These are phyloP conservation scores for Conops quadrifasciatus DNA, from an alignment of 2,888 invertebrate species.

Conservation along the genomic window DNA sequence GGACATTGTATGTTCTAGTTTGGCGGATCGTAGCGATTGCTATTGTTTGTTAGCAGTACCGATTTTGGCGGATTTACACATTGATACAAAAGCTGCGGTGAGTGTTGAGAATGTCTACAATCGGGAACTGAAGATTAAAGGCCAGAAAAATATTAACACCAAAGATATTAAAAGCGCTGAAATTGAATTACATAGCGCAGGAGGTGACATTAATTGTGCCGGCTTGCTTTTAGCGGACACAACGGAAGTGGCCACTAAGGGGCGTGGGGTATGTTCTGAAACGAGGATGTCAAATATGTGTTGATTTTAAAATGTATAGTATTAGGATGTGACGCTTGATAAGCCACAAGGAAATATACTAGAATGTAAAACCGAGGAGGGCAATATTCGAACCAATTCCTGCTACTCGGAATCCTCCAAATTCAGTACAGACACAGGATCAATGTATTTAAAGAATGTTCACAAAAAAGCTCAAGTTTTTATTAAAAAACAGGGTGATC, in stretches of 20 bases:
- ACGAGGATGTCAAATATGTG: slow-evolving; percentile 32
- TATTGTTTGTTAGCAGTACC: slow-evolving; percentile 57
- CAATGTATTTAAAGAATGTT: slow-evolving; percentile 58
- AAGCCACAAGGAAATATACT: slow-evolving; percentile 60
- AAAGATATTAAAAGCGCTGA: slow-evolving; percentile 55
- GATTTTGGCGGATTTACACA: slow-evolving; percentile 54
- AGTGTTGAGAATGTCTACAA: slow-evolving; percentile 54
- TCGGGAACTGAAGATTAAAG: slow-evolving; percentile 50
- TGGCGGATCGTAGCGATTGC: slow-evolving; percentile 39
- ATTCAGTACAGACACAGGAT: slow-evolving; percentile 59
- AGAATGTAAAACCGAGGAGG: slow-evolving; percentile 53
- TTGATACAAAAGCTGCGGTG: slow-evolving; percentile 49
- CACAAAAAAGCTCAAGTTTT: slow-evolving; percentile 58
- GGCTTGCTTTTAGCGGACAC: slow-evolving; percentile 56
- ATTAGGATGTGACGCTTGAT: slow-evolving; percentile 55
- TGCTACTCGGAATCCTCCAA: slow-evolving; percentile 61
- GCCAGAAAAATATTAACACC: slow-evolving; percentile 50
- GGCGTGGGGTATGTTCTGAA: slow-evolving; percentile 47
- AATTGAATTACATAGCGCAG: slow-evolving; percentile 51
- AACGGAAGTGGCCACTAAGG: slow-evolving; percentile 52
- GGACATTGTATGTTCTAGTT: slow-evolving; percentile 25
- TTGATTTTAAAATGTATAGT: slow-evolving; percentile 33
- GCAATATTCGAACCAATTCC: slow-evolving; percentile 57
- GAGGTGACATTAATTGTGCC: slow-evolving; percentile 56
- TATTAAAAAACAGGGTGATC: slow-evolving; percentile 55